Evolutionary conservation across 1,140 invertebrate genomes (phyloP).

Genomic region (Proales similis): DNA sequence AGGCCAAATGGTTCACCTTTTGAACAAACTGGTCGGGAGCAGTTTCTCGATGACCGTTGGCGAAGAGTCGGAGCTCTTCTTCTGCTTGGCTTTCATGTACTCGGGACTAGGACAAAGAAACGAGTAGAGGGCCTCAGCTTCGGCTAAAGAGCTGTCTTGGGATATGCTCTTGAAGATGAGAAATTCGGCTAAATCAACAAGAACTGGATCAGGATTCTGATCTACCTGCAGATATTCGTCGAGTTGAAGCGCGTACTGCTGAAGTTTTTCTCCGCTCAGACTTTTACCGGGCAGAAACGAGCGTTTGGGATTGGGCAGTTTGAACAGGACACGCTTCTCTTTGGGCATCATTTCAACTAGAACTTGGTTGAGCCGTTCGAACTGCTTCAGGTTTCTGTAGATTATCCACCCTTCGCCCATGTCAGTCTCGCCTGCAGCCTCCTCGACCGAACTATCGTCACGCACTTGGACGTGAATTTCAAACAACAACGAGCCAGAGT

Average conservation of each 20-base stretch:
- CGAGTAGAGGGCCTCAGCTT: slow-evolving; percentile 76
- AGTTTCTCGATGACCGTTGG: slow-evolving; percentile 63
- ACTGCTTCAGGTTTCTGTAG: slow-evolving; percentile 69
- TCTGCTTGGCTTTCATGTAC: slow-evolving; percentile 68
- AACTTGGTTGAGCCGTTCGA: slow-evolving; percentile 49
- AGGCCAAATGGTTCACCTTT: slow-evolving; percentile 65
- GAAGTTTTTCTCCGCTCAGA: slow-evolving; percentile 18
- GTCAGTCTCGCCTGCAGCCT: slow-evolving; percentile 39
- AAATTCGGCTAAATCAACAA: slow-evolving; percentile 33
- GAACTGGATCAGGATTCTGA: too few relatives aligned
- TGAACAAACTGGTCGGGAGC: slow-evolving; percentile 78
- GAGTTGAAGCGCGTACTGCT: background rate
- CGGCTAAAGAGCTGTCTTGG: slow-evolving; percentile 73
- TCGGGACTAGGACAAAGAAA: slow-evolving; percentile 81
- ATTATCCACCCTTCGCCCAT: slow-evolving; percentile 64
- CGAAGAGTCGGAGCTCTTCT: too few relatives aligned
- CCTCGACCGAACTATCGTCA: slow-evolving; percentile 55
- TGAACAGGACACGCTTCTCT: too few relatives aligned
- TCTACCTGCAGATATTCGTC: slow-evolving; percentile 23
- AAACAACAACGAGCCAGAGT: slow-evolving; percentile 64
- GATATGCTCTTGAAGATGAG: slow-evolving; percentile 63
- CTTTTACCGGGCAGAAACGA: too few relatives aligned
- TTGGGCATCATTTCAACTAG: background rate
- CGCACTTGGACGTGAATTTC: slow-evolving; percentile 70
- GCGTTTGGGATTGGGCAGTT: too few relatives aligned